Base-by-base conservation (phyloP, 2,888 invertebrate species). In the Pelosia muscerda region DNA sequence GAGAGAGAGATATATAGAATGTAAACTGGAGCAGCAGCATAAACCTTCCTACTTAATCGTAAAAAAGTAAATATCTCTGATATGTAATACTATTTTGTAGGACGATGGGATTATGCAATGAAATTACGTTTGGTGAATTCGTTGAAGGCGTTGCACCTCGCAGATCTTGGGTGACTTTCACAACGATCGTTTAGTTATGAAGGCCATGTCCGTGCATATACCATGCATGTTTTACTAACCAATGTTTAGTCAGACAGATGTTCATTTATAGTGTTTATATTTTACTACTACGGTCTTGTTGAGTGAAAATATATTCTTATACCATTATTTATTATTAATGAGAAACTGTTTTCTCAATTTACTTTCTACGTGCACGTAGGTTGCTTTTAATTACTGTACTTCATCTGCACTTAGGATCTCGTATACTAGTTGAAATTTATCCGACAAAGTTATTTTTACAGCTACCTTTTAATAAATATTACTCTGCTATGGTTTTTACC, bases 311-410 rank as follows among this genome's bases (percentile, higher is more conserved):
- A 79, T 82, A 76, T 76, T 80, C 81, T 80, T 78, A 73, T 79
- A 82, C 84, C 82, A 83, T 84, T 80, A 78, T 80, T 84, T 80
- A 78, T 80, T 77, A 74, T 82, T 84, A 84, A 84, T 81, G 81
- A 84, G 81, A 79, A 75, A 81, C 75, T 69, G 72, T 83, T 79
- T 85, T 85, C 84, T 86, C 84, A 72, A 71, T 63, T 76, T 78
- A 83, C 88, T 90, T 90, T 89, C 89, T 86, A 86, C 81, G 54
- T 69, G 65, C 74, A 75, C 81, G 82, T 84, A 85, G 85, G 79
- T 77, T 66, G 80, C 86, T 88, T 88, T 88, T 82, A 84, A 84
- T 81, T 74, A 81, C 81, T 79, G 77, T 83, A 82, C 82, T 78
- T 68, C 74, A 75, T 73, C 72, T 72, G 56, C 66, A 68, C 65